A percentile compares a stretch with the other conserved stretches of the same genome.
These are phyloP conservation scores for Rhynchonycteris naso DNA, from an alignment of 2,797 vertebrate species.

Conservation along the genomic window DNA sequence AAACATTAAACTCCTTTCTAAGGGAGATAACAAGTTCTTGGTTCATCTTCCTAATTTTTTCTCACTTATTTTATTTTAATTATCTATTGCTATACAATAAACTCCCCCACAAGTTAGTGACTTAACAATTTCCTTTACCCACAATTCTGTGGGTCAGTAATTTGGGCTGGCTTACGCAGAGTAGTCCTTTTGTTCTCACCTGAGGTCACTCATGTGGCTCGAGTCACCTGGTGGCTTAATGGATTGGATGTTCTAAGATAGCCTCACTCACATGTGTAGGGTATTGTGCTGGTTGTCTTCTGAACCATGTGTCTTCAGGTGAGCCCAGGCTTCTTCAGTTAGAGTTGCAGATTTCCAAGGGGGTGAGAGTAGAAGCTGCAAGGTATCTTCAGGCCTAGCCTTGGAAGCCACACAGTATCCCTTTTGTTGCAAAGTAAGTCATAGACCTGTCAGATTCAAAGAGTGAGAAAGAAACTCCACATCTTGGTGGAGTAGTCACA, in stretches of 20 bases:
- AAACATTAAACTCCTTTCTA: background rate
- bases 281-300: background rate
- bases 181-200: background rate
- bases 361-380: background rate
- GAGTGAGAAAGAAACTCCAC: background rate
- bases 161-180: background rate
- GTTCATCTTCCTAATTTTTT: background rate
- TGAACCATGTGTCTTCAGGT: background rate
- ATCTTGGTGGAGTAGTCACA: background rate
- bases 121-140: background rate
- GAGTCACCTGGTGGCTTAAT: background rate
- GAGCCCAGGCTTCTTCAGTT: background rate
- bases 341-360: background rate
- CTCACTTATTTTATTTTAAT: background rate
- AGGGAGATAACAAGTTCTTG: background rate
- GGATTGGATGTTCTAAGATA: background rate
- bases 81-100: background rate
- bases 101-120: background rate
- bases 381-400: background rate
- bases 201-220: background rate
- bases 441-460: background rate
- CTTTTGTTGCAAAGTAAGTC: background rate
- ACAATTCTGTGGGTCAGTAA: background rate
- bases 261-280: background rate
- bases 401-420: background rate